These are phyloP conservation scores for Cephalopholis sonnerati DNA, from an alignment of 2,113 vertebrate species.

Conservation along the genomic window DNA sequence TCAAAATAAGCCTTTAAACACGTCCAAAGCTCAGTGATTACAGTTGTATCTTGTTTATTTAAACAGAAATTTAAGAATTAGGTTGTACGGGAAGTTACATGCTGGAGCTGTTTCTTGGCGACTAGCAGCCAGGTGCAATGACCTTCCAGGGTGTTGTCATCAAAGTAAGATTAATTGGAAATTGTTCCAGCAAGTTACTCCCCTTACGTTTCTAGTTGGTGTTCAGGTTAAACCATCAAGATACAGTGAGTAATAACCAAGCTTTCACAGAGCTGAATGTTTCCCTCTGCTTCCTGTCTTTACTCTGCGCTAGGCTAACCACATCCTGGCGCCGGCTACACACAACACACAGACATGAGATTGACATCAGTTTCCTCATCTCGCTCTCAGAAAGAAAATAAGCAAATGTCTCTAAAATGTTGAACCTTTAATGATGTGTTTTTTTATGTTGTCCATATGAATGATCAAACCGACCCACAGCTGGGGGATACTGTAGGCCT, in stretches of 20 bases:
- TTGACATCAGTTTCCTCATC: neutral
- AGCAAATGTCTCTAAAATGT: neutral
- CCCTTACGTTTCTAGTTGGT: neutral
- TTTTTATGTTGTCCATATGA: neutral
- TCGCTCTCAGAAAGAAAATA: neutral
- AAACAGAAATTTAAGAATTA: neutral
- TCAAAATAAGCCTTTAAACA: neutral
- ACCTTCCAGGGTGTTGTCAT: too few species aligned
- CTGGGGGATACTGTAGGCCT: neutral
- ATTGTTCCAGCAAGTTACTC: neutral
- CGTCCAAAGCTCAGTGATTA: neutral
- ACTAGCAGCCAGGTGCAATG: too few species aligned
- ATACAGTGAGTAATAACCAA: neutral
- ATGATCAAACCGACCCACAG: conserved; percentile 21
- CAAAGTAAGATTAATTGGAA: neutral
- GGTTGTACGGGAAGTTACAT: too few species aligned
- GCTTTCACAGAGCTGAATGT: neutral
- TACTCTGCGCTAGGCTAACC: neutral
- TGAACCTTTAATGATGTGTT: conserved; percentile 11
- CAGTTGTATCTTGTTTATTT: neutral
- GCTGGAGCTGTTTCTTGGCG: too few species aligned
- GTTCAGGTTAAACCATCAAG: neutral
- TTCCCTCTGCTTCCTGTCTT: neutral
- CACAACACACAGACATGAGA: neutral
- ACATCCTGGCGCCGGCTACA: neutral